phyloP scores from a whole-genome alignment of 2,888 invertebrate species.

The Dicyrtoma fusca region DNA sequence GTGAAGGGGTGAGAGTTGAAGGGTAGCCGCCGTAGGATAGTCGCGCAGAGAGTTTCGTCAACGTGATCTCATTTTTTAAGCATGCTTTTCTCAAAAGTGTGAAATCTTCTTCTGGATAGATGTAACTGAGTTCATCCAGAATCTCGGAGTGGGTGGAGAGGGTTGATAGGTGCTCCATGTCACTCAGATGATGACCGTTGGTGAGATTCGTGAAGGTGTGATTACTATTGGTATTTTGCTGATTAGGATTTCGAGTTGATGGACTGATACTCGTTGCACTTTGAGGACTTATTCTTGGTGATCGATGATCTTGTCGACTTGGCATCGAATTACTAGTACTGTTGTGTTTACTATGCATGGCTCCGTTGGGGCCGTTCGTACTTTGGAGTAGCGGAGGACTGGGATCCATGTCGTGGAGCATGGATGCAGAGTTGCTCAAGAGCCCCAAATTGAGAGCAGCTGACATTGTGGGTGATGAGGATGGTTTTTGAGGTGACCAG shows the following conservation, averaged over 20 bases:
- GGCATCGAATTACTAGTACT: neutral
- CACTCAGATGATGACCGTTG: conserved; percentile 13
- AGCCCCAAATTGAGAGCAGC: conserved; percentile 29
- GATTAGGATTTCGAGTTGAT: neutral
- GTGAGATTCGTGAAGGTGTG: conserved; percentile 20
- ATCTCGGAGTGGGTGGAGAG: conserved; percentile 43
- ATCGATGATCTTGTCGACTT: neutral
- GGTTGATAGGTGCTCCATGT: neutral
- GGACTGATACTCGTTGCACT: conserved; percentile 23
- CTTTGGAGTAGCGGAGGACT: conserved; percentile 8
- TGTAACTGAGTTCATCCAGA: conserved; percentile 52
- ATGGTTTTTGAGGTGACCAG: conserved; percentile 16
- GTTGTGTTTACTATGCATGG: too few relatives aligned
- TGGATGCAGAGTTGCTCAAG: conserved; percentile 17
- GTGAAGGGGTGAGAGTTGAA: conserved; percentile 31
- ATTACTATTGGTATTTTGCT: neutral
- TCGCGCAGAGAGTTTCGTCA: conserved; percentile 50
- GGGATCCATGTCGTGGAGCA: conserved; percentile 18
- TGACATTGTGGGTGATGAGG: conserved; percentile 7
- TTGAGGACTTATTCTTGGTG: conserved; percentile 25
- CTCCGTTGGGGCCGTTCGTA: neutral
- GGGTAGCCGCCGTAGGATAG: conserved; percentile 28
- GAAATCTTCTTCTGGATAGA: conserved; percentile 54
- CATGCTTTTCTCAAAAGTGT: conserved; percentile 51
- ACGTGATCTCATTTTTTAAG: conserved; percentile 52